Conservation (phyloP, 2,113 vertebrate species). For the Pyrgilauda ruficollis region DNA sequence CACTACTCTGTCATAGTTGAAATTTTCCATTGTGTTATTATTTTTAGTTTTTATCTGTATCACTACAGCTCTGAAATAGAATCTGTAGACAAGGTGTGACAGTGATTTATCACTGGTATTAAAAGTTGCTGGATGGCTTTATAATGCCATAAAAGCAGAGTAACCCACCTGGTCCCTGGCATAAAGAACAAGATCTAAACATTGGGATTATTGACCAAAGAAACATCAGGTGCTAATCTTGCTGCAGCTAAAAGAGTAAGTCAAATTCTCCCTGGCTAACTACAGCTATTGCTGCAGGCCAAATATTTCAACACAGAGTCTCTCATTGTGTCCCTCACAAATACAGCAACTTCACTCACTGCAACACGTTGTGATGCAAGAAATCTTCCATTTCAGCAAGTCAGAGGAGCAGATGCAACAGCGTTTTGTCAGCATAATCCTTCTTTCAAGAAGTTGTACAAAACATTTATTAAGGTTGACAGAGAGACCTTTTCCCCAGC, state of each 20-base stretch:
- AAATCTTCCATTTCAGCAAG: constrained; percentile 24
- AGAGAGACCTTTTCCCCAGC: constrained; percentile 31
- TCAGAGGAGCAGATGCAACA: background rate
- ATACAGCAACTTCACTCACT: background rate
- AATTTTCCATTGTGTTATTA: background rate
- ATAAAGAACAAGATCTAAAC: background rate
- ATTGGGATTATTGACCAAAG: background rate
- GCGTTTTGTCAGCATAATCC: background rate
- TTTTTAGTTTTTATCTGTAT: background rate
- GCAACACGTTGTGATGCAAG: background rate
- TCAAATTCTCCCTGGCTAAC: background rate
- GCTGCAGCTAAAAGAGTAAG: background rate
- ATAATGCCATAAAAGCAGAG: background rate
- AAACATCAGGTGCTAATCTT: background rate
- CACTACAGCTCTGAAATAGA: background rate
- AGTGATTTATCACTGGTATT: background rate
- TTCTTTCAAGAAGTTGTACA: background rate
- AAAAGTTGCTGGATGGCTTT: background rate
- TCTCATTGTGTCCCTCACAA: background rate
- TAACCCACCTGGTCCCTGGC: background rate
- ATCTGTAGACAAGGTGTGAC: background rate
- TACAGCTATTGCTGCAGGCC: background rate
- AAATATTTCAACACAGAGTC: background rate
- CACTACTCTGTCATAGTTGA: background rate
- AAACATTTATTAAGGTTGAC: constrained; percentile 24